Evolutionary conservation across 2,797 vertebrate genomes (phyloP).

Genomic region (Eidolon dupreanum): DNA sequence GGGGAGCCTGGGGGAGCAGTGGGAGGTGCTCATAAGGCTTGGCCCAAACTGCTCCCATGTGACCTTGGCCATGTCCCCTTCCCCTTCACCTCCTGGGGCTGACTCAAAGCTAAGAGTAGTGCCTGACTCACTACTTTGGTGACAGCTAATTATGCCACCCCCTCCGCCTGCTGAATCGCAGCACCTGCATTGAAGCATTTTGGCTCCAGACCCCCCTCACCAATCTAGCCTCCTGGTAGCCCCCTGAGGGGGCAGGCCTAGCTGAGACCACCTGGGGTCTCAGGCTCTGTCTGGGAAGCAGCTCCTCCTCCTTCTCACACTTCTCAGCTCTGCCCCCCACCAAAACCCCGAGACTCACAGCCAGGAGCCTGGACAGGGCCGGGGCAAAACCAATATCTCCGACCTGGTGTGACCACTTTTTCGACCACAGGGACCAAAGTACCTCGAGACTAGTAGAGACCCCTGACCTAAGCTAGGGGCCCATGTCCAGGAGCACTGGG

Average conservation of each 20-base stretch:
- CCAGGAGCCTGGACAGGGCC: not conserved
- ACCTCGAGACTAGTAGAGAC: not conserved
- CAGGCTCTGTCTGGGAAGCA: not conserved
- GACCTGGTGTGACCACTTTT: not conserved
- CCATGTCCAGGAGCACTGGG: not conserved
- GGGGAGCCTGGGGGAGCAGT: not conserved
- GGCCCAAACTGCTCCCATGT: not conserved
- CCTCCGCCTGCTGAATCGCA: not conserved
- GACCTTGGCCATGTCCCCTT: conserved; percentile 62
- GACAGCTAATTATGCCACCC: conserved; percentile 63
- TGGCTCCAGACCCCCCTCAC: not conserved
- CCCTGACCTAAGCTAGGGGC: not conserved
- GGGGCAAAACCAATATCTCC: not conserved
- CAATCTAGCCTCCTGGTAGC: not conserved
- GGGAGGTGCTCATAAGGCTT: not conserved
- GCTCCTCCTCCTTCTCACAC: too few species aligned
- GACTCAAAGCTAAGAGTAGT: conserved; percentile 65
- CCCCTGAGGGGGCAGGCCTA: not conserved
- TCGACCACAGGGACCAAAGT: not conserved
- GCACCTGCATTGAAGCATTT: not conserved
- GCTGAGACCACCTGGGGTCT: not conserved
- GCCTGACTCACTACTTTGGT: conserved; percentile 69
- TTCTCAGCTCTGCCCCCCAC: not conserved
- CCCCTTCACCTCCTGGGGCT: conserved; percentile 18
- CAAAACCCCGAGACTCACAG: not conserved